Percentiles rank a stretch among this genome's conserved stretches.
These are phyloP conservation scores for Phasia obesa DNA, from an alignment of 2,888 invertebrate species.

Conservation along the genomic window DNA sequence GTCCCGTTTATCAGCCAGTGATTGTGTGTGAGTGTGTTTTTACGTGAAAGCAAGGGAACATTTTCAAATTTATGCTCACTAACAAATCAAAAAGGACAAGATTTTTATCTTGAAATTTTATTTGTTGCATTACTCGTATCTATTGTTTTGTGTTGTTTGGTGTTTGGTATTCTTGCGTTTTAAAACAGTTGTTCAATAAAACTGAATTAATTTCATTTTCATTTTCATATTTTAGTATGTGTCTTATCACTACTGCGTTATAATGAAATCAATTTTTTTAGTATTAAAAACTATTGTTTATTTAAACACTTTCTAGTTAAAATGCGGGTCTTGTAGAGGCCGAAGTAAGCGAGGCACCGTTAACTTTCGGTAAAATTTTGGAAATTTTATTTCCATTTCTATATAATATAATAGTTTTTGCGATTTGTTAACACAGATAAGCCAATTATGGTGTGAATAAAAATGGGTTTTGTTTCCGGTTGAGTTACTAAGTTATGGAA, in stretches of 20 bases:
- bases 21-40: background rate
- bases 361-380: conserved; percentile 42
- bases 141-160: background rate
- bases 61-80: conserved; percentile 24
- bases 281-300: conserved; percentile 50
- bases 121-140: conserved; percentile 10
- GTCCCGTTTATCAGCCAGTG: conserved; percentile 53
- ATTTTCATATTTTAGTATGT: conserved; percentile 66
- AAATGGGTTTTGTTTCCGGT: conserved; percentile 53
- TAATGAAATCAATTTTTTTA: conserved; percentile 34
- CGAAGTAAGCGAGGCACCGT: background rate
- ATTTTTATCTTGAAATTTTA: conserved; percentile 58
- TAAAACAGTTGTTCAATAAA: conserved; percentile 57
- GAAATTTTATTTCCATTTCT: too few relatives aligned
- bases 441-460: conserved; percentile 58
- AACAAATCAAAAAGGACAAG: conserved; percentile 48
- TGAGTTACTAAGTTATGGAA: conserved; percentile 18
- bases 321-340: conserved; percentile 57
- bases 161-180: background rate
- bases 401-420: background rate
- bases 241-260: conserved; percentile 52
- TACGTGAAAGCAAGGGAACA: background rate
- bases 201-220: conserved; percentile 68
- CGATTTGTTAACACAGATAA: conserved; percentile 45
- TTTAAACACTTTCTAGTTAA: conserved; percentile 16